phyloP scores from a whole-genome alignment of 2,113 vertebrate species.

The Neodontobutis hainanensis region DNA sequence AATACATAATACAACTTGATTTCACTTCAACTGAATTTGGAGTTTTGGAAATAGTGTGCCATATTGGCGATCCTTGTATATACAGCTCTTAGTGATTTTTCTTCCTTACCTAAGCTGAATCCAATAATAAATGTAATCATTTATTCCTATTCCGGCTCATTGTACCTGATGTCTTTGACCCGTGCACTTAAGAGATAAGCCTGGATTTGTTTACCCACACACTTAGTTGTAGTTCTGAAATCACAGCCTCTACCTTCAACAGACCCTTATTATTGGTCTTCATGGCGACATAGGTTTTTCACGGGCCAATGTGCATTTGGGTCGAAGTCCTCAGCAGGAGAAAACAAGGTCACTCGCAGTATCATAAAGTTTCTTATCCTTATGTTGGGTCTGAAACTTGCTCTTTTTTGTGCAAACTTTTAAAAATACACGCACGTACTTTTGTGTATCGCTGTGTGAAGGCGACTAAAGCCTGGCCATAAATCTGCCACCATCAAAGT shows the following conservation, averaged over 20 bases:
- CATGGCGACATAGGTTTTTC: not conserved
- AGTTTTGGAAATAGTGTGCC: no score
- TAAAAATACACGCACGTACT: not conserved
- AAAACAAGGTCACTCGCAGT: not conserved
- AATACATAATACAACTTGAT: no score
- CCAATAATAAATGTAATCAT: not conserved
- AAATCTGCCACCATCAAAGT: constrained; percentile 25
- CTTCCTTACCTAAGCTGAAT: not conserved
- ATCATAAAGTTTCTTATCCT: not conserved
- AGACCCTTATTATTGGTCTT: no score
- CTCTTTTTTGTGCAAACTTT: not conserved
- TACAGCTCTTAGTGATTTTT: no score
- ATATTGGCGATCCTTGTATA: no score
- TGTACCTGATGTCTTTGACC: not conserved
- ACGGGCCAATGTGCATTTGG: not conserved
- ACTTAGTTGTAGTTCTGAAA: not conserved
- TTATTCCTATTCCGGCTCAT: not conserved
- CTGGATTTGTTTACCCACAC: not conserved
- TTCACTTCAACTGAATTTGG: not conserved
- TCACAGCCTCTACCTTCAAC: not conserved
- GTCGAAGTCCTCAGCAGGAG: not conserved
- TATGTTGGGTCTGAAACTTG: not conserved
- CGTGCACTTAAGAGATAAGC: not conserved
- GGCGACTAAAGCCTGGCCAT: not conserved
- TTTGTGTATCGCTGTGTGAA: not conserved